Percentiles rank a stretch among this genome's conserved stretches.
Conservation (phyloP, 1,140 invertebrate species). For the Drosophila navojoa region DNA sequence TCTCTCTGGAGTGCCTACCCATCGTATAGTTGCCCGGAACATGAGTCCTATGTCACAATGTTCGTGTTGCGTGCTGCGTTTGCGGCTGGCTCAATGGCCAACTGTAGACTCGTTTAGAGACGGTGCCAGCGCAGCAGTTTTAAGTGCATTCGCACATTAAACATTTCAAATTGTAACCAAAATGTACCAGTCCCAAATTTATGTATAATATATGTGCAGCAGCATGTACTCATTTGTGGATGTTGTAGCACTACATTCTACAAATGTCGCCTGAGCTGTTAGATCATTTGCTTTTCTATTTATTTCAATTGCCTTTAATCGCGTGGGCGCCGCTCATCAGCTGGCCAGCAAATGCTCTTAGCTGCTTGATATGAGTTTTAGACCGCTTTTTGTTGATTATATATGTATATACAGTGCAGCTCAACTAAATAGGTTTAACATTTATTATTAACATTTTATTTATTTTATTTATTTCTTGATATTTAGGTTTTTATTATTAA, state of each 20-base stretch:
- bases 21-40: constrained; percentile 19
- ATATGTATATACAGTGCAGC: background rate
- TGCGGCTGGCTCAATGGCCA: constrained; percentile 33
- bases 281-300: constrained; percentile 56
- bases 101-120: constrained; percentile 54
- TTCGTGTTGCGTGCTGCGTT: constrained; percentile 24
- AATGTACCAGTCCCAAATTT: constrained; percentile 15
- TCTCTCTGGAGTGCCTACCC: constrained; percentile 41
- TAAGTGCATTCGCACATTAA: constrained; percentile 76
- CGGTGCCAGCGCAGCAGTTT: constrained; percentile 38
- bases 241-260: background rate
- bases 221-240: too few species aligned
- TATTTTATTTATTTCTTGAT: too few species aligned
- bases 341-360: constrained; percentile 8
- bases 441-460: too few species aligned
- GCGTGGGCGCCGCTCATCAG: constrained; percentile 14
- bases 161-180: constrained; percentile 36
- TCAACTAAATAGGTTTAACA: too few species aligned
- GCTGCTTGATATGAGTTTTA: too few species aligned
- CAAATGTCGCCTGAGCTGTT: background rate
- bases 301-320: constrained; percentile 69
- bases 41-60: constrained; percentile 49
- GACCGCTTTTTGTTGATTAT: background rate
- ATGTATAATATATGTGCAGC: background rate
- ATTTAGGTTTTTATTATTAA: too few species aligned